These are phyloP conservation scores for Urocyon cinereoargenteus DNA, from an alignment of 2,797 vertebrate species.

Conservation along the genomic window DNA sequence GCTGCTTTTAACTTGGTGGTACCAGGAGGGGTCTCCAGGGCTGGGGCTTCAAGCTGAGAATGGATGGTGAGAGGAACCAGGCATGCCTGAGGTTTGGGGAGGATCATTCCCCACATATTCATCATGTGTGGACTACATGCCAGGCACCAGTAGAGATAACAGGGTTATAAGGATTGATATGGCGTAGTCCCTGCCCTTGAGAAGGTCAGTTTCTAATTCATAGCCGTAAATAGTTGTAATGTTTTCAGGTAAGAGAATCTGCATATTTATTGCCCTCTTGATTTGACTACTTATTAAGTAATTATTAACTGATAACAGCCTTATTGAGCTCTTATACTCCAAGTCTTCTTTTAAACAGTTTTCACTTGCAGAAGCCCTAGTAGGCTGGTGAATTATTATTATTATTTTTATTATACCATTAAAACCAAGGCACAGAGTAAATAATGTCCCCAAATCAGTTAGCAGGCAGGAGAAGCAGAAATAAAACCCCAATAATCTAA, in stretches of 20 bases:
- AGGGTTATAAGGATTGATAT: not conserved
- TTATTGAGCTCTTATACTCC: not conserved
- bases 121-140: rapidly evolving
- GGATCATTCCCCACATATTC: not conserved
- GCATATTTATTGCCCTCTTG: not conserved
- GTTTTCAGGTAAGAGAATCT: not conserved
- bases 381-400: not conserved
- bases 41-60: not conserved
- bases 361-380: not conserved
- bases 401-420: not conserved
- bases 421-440: not conserved
- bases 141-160: not conserved
- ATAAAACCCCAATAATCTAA: not conserved
- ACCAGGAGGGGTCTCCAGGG: not conserved
- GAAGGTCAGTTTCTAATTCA: not conserved
- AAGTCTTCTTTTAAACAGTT: conserved; percentile 11
- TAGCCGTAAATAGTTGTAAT: not conserved
- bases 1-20: not conserved
- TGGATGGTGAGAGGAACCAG: not conserved
- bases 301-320: not conserved
- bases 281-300: not conserved
- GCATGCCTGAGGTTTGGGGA: not conserved
- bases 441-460: not conserved
- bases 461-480: not conserved
- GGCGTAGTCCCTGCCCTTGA: not conserved